These are phyloP conservation scores for Cottus gobio DNA, from an alignment of 2,113 vertebrate genomes.

Conservation along the genomic window DNA sequence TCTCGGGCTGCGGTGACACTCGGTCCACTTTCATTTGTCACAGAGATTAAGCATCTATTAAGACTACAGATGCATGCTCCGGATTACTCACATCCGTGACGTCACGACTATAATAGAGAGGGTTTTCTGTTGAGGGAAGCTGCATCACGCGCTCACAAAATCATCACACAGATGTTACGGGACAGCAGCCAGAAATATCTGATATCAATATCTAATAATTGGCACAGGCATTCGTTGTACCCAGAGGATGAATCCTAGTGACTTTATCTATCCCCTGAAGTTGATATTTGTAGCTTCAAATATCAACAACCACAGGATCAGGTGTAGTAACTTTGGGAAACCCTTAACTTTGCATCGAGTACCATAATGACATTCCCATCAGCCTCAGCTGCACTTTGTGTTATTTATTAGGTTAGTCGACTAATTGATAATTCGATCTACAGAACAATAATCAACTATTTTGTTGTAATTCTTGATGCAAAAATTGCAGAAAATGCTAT, in stretches of 20 bases:
- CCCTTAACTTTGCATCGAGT: no score
- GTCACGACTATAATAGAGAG: not conserved
- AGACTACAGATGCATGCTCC: not conserved
- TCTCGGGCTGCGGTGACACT: not conserved
- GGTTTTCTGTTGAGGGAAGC: not conserved
- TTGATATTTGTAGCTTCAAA: not conserved
- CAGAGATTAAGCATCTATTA: slow-evolving; percentile 16
- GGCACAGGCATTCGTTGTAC: not conserved
- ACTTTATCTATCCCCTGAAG: not conserved
- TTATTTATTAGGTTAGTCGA: no score
- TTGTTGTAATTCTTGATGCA: no score
- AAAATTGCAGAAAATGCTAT: no score
- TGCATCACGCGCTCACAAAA: not conserved
- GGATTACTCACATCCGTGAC: not conserved
- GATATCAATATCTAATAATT: no score
- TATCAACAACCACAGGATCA: not conserved
- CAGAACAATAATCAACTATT: no score
- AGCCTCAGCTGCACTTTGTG: no score
- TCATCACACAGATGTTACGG: not conserved
- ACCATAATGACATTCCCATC: no score
- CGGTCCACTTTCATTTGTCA: slow-evolving; percentile 26
- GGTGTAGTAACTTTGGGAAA: no score
- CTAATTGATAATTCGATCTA: no score
- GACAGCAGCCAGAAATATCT: not conserved
- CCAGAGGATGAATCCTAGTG: not conserved